Evolutionary conservation across 2,113 vertebrate genomes (phyloP).

Genomic region (Corythornis cristatus): DNA sequence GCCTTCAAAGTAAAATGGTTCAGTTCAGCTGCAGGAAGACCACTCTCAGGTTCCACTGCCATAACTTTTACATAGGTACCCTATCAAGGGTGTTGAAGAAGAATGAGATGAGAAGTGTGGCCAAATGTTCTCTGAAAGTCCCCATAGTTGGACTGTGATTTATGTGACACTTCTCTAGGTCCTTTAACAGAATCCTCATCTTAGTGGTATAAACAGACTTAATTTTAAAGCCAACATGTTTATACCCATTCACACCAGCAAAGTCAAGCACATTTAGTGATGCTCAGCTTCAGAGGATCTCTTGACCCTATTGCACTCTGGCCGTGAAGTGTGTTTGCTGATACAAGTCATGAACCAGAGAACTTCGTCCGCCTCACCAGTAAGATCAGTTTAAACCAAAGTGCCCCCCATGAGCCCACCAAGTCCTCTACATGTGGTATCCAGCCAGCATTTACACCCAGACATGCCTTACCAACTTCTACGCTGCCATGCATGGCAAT

Average conservation of each 20-base stretch:
- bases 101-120: background rate
- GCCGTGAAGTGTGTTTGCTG: background rate
- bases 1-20: background rate
- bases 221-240: background rate
- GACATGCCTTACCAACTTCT: background rate
- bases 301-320: background rate
- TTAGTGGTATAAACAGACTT: background rate
- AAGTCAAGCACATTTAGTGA: background rate
- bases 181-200: background rate
- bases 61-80: rapidly evolving
- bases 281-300: background rate
- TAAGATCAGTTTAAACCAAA: background rate
- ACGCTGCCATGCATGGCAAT: background rate
- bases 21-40: background rate
- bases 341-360: background rate
- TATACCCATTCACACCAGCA: background rate
- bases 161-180: background rate
- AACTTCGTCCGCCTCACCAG: background rate
- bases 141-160: background rate
- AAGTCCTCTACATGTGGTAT: background rate
- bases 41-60: background rate
- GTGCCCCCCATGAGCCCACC: background rate
- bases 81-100: background rate
- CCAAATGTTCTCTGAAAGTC: background rate
- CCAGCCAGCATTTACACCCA: background rate